Evolutionary conservation across 2,888 invertebrate genomes (phyloP).

Genomic region (Therioaphis trifolii): DNA sequence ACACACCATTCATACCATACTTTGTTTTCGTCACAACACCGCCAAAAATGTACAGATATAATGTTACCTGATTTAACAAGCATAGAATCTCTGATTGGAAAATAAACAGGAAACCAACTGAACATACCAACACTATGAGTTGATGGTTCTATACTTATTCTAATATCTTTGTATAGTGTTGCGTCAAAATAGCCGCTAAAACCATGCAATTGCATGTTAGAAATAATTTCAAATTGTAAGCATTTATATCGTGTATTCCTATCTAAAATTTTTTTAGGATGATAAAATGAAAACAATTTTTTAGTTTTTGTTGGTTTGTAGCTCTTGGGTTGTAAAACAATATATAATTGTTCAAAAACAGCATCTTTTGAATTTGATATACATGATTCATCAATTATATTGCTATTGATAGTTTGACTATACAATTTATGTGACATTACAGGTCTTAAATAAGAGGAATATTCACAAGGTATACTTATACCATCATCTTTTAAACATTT

Average conservation of each 20-base stretch:
- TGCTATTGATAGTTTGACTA: conserved; percentile 75
- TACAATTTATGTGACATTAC: conserved; percentile 87
- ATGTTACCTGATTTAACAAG: conserved; percentile 78
- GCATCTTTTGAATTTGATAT: conserved; percentile 37
- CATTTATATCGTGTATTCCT: conserved; percentile 56
- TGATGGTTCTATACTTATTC: conserved; percentile 88
- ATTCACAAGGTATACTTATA: conserved; percentile 89
- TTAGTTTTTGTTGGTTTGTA: conserved; percentile 81
- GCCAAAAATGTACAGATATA: conserved; percentile 88
- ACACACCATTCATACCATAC: conserved; percentile 98
- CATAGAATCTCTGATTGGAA: conserved; percentile 78
- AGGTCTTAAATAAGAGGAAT: conserved; percentile 92
- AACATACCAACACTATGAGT: conserved; percentile 93
- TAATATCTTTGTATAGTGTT: conserved; percentile 84
- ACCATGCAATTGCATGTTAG: conserved; percentile 89
- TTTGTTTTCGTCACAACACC: conserved; percentile 80
- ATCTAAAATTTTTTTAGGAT: conserved; percentile 79
- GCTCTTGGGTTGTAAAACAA: conserved; percentile 89
- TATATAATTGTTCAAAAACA: conserved; percentile 86
- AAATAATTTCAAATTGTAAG: conserved; percentile 74
- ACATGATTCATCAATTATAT: conserved; percentile 64
- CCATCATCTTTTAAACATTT: conserved; percentile 86
- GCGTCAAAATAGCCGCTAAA: conserved; percentile 97
- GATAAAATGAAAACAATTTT: conserved; percentile 86
- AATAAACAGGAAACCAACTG: conserved; percentile 97